Evolutionary conservation across 2,888 invertebrate species (phyloP).

Genomic region (Molanna angustata): DNA sequence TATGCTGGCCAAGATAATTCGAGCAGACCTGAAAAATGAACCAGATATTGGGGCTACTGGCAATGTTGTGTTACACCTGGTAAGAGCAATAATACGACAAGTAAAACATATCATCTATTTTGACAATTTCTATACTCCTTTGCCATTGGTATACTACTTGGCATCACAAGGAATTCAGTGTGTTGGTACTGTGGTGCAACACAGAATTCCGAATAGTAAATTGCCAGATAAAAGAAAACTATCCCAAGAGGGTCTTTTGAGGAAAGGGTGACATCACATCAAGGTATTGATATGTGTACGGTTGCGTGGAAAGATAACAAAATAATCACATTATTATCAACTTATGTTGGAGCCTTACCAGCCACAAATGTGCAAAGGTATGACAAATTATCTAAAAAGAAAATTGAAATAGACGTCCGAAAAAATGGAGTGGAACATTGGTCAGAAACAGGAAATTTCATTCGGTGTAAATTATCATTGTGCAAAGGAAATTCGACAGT

Average conservation of each 20-base stretch:
- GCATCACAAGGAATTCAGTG: conserved; percentile 27
- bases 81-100: too few species aligned
- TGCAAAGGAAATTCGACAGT: conserved; percentile 40
- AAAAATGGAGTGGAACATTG: conserved; percentile 40
- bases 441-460: conserved; percentile 39
- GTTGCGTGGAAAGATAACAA: conserved; percentile 6
- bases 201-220: conserved; percentile 31
- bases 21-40: too few species aligned
- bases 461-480: conserved; percentile 39
- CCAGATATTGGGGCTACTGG: too few species aligned
- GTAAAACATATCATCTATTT: conserved; percentile 32
- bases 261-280: conserved; percentile 37
- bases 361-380: conserved; percentile 26
- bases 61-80: too few species aligned
- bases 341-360: conserved; percentile 31
- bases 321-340: conserved; percentile 7
- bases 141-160: conserved; percentile 28
- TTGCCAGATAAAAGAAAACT: conserved; percentile 35
- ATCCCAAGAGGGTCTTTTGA: conserved; percentile 39
- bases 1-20: too few species aligned
- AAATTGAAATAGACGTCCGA: conserved; percentile 37
- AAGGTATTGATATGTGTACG: conserved; percentile 33
- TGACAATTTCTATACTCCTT: conserved; percentile 31
- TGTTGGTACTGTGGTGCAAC: conserved; percentile 30
- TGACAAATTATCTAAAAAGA: conserved; percentile 30